Evolutionary conservation across 2,888 invertebrate genomes (phyloP), one percentile per base, ranked within the genome.

Genomic region (Melanostoma mellinum): DNA sequence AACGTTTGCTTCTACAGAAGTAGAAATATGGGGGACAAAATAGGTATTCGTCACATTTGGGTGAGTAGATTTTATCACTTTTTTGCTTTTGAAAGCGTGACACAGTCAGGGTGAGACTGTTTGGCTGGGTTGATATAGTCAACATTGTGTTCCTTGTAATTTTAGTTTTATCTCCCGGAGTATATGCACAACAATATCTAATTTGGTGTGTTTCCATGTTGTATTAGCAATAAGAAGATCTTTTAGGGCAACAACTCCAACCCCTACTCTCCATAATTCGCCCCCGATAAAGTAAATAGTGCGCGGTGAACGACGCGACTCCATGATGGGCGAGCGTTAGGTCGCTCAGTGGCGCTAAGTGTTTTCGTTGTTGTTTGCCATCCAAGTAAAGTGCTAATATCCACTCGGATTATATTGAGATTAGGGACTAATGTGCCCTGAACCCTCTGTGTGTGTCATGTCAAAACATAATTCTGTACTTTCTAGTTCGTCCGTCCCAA

Each of bases 381-480:
- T 77, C 69, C 55, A 61, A 69, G 79, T 65, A 74, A 84, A 84
- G 84, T 84, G 84, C 84, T 79, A 84, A 84, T 84, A 84, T 79
- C 69, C 84, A 84, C 69, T 79, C 58, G 79, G 84, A 79, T 84
- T 84, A 79, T 71, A 74, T 71, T 60, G 74, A 84, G 84, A 84
- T 84, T 84, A 79, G 79, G 65, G 52, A 65, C 79, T 79, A 79
- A 82, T 84, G 79, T 77, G 73, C 63, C 44, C 38, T 69, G 69
- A 36, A 20, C 63, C 48, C 65, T 60, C 81, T 58, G 38, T 73
- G 63, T 68, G 82, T 79, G 74, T 71, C 84, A 84, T 84, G 84
- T 84, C 84, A 79, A 79, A 84, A 79, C 84, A 79, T 84, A 78
- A 75, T 84, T 84, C 74, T 65, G 69, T 79, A 79, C 79, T 79